These are phyloP conservation scores for Psammodynastes pulverulentus DNA, from an alignment of 2,113 vertebrate species.

Conservation along the genomic window DNA sequence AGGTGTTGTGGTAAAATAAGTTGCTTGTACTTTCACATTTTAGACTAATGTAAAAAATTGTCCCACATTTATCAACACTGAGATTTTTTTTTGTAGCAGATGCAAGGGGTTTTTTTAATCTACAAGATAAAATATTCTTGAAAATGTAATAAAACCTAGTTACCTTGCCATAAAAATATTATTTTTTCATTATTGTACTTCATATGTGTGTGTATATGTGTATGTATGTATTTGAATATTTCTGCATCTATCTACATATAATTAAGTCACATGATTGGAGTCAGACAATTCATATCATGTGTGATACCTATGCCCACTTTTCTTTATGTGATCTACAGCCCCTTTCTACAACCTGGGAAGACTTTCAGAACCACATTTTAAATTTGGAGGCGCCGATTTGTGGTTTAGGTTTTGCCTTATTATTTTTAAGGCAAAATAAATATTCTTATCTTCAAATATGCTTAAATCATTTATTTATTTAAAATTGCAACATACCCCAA, in stretches of 20 bases:
- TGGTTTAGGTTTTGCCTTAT: background rate
- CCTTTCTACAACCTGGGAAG: background rate
- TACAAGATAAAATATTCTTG: background rate
- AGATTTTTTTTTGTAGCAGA: no score
- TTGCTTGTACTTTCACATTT: background rate
- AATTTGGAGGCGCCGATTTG: background rate
- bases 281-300: background rate
- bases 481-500: background rate
- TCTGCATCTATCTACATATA: background rate
- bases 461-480: background rate
- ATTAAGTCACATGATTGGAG: background rate
- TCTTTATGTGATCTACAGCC: background rate
- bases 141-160: background rate
- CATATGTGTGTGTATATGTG: background rate
- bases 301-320: background rate
- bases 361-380: background rate
- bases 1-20: background rate
- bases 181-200: background rate
- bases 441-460: background rate
- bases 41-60: background rate
- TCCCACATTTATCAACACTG: background rate
- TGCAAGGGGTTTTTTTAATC: background rate
- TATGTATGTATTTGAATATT: background rate
- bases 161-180: background rate
- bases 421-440: background rate